phyloP scores from a whole-genome alignment of 2,888 invertebrate genomes.

The Lingula anatina region DNA sequence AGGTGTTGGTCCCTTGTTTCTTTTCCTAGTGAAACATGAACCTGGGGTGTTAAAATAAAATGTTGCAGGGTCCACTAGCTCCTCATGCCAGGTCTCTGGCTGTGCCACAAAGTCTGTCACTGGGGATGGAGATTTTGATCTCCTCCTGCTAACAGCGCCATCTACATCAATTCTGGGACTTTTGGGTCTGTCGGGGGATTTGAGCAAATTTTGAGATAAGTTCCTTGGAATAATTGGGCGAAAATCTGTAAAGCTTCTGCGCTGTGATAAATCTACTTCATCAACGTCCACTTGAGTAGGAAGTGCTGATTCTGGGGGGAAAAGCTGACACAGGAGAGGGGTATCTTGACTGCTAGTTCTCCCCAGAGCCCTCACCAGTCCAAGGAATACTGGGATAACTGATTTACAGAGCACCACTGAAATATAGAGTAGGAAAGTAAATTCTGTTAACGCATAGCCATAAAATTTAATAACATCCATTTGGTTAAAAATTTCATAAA shows the following conservation, averaged over 20 bases:
- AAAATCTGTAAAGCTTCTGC: conserved; percentile 54
- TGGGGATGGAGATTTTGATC: conserved; percentile 29
- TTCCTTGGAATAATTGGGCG: conserved; percentile 88
- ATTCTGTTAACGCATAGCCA: not conserved
- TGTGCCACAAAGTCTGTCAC: conserved; percentile 4
- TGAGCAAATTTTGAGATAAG: conserved; percentile 59
- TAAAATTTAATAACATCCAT: not conserved
- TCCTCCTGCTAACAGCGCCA: too few relatives aligned
- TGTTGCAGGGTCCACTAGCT: conserved; percentile 64
- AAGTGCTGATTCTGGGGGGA: conserved; percentile 58
- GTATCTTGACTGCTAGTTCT: conserved; percentile 70
- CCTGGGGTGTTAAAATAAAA: conserved; percentile 90
- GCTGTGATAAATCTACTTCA: conserved; percentile 21
- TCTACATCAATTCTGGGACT: too few relatives aligned
- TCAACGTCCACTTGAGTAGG: conserved; percentile 30
- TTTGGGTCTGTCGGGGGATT: conserved; percentile 18
- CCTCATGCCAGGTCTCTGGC: conserved; percentile 12
- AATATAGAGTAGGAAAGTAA: conserved; percentile 20
- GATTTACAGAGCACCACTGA: conserved; percentile 76
- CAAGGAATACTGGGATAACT: conserved; percentile 80
- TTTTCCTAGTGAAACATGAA: conserved; percentile 66
- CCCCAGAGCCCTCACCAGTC: conserved; percentile 86
- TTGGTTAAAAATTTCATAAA: too few relatives aligned
- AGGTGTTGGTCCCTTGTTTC: conserved; percentile 43
- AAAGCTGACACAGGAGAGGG: conserved; percentile 77